Conservation (phyloP, 1,140 invertebrate species). For the Lutraria rhynchaena region DNA sequence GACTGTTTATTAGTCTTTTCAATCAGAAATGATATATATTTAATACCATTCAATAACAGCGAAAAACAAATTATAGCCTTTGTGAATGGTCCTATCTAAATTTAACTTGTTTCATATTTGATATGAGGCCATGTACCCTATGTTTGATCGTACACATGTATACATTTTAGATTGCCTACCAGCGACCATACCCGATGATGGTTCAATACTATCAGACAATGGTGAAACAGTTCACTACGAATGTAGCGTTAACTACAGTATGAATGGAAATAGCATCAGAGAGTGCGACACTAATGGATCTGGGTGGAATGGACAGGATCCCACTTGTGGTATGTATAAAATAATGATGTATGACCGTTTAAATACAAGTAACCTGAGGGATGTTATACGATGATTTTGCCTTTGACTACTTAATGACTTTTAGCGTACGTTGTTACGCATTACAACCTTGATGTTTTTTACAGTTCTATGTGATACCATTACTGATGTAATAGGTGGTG, state of each 20-base stretch:
- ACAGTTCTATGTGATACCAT: slow-evolving; percentile 22
- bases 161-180: background rate
- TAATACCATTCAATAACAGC: too few relatives aligned
- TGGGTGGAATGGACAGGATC: slow-evolving; percentile 7
- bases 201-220: slow-evolving; percentile 3
- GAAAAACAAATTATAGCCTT: too few relatives aligned
- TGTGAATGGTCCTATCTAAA: too few relatives aligned
- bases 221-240: background rate
- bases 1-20: too few relatives aligned
- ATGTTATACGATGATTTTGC: too few relatives aligned
- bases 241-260: slow-evolving; percentile 1
- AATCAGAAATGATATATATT: too few relatives aligned
- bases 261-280: background rate
- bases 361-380: too few relatives aligned
- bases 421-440: too few relatives aligned
- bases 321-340: slow-evolving; percentile 16
- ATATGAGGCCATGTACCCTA: background rate
- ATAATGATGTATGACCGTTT: too few relatives aligned
- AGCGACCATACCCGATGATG: background rate
- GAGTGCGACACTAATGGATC: slow-evolving; percentile 2
- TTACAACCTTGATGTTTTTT: background rate
- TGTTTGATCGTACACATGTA: too few relatives aligned
- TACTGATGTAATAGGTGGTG: background rate
- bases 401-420: too few relatives aligned
- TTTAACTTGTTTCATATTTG: background rate